Percentiles rank a stretch among this genome's conserved stretches.
Evolutionary conservation across 1,140 invertebrate genomes (phyloP).

Genomic region (Scaptodrosophila lebanonensis): DNA sequence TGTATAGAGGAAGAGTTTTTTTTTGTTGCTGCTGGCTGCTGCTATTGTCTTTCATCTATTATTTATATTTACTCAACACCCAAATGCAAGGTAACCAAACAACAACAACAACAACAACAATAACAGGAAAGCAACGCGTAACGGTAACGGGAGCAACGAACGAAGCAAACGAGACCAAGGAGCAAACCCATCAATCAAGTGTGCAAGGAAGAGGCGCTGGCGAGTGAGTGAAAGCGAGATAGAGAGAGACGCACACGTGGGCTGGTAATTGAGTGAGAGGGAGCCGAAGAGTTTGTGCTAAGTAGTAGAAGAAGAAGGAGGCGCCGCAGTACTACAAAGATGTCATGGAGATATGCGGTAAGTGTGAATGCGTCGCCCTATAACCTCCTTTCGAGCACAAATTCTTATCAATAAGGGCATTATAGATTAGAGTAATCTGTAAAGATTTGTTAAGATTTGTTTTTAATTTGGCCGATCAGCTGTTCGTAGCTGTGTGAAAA

Average conservation of each 20-base stretch:
- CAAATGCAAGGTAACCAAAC: conserved; percentile 23
- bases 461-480: too few relatives aligned
- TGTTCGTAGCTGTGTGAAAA: too few relatives aligned
- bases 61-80: conserved; percentile 39
- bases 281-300: too few relatives aligned
- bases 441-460: too few relatives aligned
- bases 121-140: conserved; percentile 10
- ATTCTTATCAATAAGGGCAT: too few relatives aligned
- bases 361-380: too few relatives aligned
- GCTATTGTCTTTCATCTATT: conserved; percentile 16
- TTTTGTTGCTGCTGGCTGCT: not conserved
- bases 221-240: too few relatives aligned
- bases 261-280: too few relatives aligned
- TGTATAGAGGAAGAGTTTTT: not conserved
- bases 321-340: conserved; percentile 35
- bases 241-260: too few relatives aligned
- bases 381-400: too few relatives aligned
- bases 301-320: conserved; percentile 10
- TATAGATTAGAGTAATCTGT: too few relatives aligned
- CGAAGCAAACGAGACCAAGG: conserved; percentile 4
- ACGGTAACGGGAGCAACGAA: conserved; percentile 37
- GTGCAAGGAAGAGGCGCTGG: too few relatives aligned
- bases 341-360: conserved; percentile 76
- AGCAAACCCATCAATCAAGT: not conserved
- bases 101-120: conserved; percentile 12